Evolutionary conservation across 2,797 vertebrate genomes (phyloP).

Genomic region (Tapirus indicus): DNA sequence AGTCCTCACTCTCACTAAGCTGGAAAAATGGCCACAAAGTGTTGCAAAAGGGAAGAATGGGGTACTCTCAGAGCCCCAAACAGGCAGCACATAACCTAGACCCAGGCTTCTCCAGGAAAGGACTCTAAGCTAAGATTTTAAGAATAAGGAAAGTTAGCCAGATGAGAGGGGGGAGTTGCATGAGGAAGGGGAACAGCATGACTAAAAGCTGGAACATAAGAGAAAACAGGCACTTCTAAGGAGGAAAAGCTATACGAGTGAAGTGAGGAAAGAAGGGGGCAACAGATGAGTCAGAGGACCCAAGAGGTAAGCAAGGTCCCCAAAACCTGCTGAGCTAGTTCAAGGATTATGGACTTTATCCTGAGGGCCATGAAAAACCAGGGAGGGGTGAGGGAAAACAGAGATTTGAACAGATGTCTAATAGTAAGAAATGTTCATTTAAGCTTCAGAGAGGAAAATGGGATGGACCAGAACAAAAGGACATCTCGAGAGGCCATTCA

Average conservation of each 20-base stretch:
- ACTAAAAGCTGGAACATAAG: neutral
- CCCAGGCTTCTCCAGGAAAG: neutral
- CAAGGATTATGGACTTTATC: neutral
- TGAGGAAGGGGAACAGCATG: neutral
- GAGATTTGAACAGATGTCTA: neutral
- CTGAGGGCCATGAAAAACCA: neutral
- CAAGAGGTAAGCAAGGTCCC: neutral
- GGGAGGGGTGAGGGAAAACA: neutral
- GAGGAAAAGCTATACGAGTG: neutral
- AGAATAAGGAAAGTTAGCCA: neutral
- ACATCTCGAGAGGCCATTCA: neutral
- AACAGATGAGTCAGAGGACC: neutral
- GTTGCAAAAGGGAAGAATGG: neutral
- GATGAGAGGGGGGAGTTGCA: accelerated
- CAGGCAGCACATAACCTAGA: too few relatives aligned
- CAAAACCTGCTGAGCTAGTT: neutral
- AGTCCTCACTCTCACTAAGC: neutral
- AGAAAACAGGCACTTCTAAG: neutral
- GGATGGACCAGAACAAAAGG: neutral
- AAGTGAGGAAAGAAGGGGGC: neutral
- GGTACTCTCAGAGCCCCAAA: neutral
- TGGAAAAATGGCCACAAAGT: neutral
- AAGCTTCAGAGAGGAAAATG: neutral
- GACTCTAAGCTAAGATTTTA: neutral
- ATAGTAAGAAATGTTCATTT: neutral